A percentile compares a stretch with the other conserved stretches of the same genome.
Conservation (phyloP, 92 coral and sea anemone species). For the Phenganax marumi region DNA sequence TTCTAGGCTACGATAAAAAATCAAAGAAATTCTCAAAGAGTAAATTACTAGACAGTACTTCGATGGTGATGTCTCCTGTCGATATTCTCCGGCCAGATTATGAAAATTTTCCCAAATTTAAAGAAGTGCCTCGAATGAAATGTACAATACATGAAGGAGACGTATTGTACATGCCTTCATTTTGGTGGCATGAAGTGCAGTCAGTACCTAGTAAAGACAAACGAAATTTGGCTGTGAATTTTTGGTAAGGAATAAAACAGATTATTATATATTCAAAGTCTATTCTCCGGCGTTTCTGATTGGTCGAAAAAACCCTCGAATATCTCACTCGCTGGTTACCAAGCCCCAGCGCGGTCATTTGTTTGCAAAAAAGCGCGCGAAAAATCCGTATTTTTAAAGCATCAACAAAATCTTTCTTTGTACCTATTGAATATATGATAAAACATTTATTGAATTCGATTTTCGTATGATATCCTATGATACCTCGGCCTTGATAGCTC, state of each 20-base stretch:
- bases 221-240: slow-evolving; percentile 68
- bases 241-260: slow-evolving; percentile 57
- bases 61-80: slow-evolving; percentile 91
- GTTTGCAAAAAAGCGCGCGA: too few relatives aligned
- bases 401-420: too few relatives aligned
- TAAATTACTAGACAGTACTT: slow-evolving; percentile 74
- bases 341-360: too few relatives aligned
- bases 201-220: slow-evolving; percentile 61
- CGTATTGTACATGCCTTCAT: slow-evolving; percentile 82
- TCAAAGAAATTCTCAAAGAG: slow-evolving; percentile 60
- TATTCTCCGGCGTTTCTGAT: background rate
- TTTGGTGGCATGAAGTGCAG: slow-evolving; percentile 95
- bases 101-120: slow-evolving; percentile 67
- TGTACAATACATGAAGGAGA: slow-evolving; percentile 85
- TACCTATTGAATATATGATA: too few relatives aligned
- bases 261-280: background rate
- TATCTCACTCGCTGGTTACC: too few relatives aligned
- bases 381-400: too few relatives aligned
- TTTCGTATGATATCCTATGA: too few relatives aligned
- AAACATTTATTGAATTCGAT: too few relatives aligned
- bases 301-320: background rate
- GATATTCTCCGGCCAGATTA: slow-evolving; percentile 79
- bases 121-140: slow-evolving; percentile 66
- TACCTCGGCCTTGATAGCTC: too few relatives aligned
- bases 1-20: slow-evolving; percentile 58